These are phyloP conservation scores for Enteromius viviparus DNA, from an alignment of 2,797 vertebrate species.

Conservation along the genomic window DNA sequence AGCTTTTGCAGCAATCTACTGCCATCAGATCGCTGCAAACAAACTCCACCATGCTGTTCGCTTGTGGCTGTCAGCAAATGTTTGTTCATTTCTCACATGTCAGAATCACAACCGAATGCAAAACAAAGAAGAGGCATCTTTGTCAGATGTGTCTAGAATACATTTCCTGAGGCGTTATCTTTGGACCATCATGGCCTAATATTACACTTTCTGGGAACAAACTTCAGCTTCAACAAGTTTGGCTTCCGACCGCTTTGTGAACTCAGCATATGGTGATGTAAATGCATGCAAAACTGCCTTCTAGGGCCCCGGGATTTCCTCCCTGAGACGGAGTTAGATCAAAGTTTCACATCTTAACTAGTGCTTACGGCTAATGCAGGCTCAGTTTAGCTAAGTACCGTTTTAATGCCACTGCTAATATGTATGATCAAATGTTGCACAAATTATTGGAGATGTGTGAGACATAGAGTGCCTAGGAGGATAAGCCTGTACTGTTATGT, in stretches of 20 bases:
- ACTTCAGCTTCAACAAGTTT: constrained; percentile 23
- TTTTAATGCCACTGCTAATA: constrained; percentile 42
- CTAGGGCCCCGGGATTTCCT: constrained; percentile 31
- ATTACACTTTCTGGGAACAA: constrained; percentile 2
- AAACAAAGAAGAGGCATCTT: constrained; percentile 18
- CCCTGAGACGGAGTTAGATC: constrained; percentile 47
- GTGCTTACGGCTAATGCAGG: constrained; percentile 47
- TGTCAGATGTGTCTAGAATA: constrained; percentile 15
- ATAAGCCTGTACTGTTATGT: neutral
- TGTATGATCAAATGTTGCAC: constrained; percentile 36
- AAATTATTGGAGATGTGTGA: constrained; percentile 32
- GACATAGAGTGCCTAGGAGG: neutral
- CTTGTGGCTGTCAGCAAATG: neutral
- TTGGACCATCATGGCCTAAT: constrained; percentile 7
- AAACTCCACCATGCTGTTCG: neutral
- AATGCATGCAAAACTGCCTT: constrained; percentile 53
- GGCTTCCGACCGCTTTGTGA: constrained; percentile 42
- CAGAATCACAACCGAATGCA: neutral
- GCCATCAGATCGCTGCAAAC: neutral
- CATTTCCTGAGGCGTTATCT: neutral
- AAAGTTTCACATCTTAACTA: constrained; percentile 56
- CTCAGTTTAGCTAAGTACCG: constrained; percentile 49
- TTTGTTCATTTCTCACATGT: neutral
- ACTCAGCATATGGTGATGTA: constrained; percentile 49
- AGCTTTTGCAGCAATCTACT: constrained; percentile 9